Evolutionary conservation across 2,113 vertebrate species (phyloP), one percentile per base, ranked within the genome.

Genomic region (Chunga burmeisteri): DNA sequence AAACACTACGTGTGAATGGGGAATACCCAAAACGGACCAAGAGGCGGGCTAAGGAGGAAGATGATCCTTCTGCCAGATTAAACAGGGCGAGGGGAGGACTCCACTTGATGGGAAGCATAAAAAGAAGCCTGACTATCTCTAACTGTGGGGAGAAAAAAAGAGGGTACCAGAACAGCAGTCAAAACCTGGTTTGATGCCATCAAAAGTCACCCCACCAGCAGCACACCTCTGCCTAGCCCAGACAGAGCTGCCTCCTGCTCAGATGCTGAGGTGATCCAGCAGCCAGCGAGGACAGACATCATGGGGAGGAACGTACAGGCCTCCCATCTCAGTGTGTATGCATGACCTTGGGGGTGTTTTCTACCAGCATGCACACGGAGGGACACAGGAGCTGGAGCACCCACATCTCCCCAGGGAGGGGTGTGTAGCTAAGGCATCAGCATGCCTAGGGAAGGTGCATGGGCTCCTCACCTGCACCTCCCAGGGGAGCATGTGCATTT

Each of bases 341-440:
- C 1, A 30, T 13, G 42, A 40, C 36, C 65, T 46, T 4, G 0
- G 16, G 23, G 23, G 13, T 26, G 34, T 29, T 26, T 83, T 46
- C 50, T 21, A 44, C n/a, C 55, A 74, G 66, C n/a, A 18, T 1
- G 2, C 4, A 6, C 0, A 0, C 0, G 0, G 23, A 38, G 38
- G 34, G 34, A 81, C 8, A 15, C 7, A 32, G 52, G 16, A 66
- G 47, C 40, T 50, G 66, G n/a, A 61, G 55, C 32, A 66, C 7
- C n/a, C 50, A 16, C 0, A 1, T 10, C 50, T 74, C 55, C 55
- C 20, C 32, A 23, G 18, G 29, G 55, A 81, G 38, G 2, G 3
- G 8, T 4, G 27, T 11, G 30, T 16, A 12, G 25, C 38, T 10
- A 16, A 38, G 22, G 21, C 38, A 55, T 40, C 21, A 2, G 2